Evolutionary conservation across 2,113 vertebrate genomes (phyloP).

Genomic region (Saccopteryx leptura): DNA sequence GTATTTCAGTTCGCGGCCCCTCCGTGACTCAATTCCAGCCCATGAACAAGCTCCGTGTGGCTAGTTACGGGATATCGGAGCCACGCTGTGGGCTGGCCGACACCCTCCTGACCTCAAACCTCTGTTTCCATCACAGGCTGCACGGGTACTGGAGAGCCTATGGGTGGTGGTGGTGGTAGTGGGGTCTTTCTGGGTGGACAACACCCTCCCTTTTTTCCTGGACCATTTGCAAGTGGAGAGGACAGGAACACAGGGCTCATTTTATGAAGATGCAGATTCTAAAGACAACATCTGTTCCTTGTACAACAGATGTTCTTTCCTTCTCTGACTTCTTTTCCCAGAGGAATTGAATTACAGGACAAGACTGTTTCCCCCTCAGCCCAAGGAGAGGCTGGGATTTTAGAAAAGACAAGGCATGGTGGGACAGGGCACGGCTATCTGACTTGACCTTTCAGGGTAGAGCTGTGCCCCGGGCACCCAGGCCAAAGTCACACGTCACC

Average conservation of each 20-base stretch:
- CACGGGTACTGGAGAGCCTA: background rate
- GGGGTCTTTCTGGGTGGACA: background rate
- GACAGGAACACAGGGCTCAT: background rate
- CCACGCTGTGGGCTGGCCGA: no score
- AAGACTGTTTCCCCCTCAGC: background rate
- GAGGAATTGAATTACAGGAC: background rate
- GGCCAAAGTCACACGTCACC: rapidly evolving
- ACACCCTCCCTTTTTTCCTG: background rate
- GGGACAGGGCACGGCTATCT: background rate
- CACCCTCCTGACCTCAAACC: rapidly evolving
- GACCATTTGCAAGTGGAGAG: background rate
- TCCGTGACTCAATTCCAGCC: background rate
- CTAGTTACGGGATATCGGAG: background rate
- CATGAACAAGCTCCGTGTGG: background rate
- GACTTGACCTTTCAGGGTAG: no score
- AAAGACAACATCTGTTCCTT: background rate
- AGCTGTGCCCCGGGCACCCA: rapidly evolving
- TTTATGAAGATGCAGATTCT: background rate
- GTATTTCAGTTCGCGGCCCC: no score
- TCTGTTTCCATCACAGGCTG: background rate
- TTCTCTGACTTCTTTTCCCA: background rate
- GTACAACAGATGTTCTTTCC: background rate
- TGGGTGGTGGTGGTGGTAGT: no score
- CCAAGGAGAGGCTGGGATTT: background rate
- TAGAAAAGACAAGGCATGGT: background rate